A percentile compares a stretch with the other conserved stretches of the same genome.
Evolutionary conservation across 2,797 vertebrate genomes (phyloP).

Genomic region (Gambusia yucatana): DNA sequence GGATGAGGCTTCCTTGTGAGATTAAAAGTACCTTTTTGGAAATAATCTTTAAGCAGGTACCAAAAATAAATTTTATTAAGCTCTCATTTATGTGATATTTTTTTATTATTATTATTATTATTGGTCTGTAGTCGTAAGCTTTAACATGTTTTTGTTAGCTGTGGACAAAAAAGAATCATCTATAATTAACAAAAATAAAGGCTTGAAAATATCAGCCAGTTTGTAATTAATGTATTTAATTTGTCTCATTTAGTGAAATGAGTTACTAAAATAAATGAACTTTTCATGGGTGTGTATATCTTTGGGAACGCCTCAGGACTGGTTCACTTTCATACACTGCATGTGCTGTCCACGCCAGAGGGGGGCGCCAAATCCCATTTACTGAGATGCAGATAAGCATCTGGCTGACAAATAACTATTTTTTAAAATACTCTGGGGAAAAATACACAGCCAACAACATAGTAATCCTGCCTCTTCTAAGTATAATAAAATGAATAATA

Average conservation of each 20-base stretch:
- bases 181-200: background rate
- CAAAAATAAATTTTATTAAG: background rate
- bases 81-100: background rate
- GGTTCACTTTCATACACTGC: background rate
- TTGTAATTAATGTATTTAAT: background rate
- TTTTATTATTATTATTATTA: too few relatives aligned
- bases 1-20: background rate
- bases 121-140: too few relatives aligned
- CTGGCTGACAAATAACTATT: background rate
- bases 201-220: background rate
- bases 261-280: background rate
- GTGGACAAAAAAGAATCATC: background rate
- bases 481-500: background rate
- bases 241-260: background rate
- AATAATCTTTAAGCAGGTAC: background rate
- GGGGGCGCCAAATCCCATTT: background rate
- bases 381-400: background rate
- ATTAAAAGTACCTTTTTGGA: background rate
- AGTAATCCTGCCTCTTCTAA: background rate
- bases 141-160: background rate
- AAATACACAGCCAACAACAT: background rate
- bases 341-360: background rate
- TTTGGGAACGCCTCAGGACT: background rate
- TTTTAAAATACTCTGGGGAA: background rate
- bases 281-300: background rate